Percentiles rank a stretch among this genome's conserved stretches.
phyloP scores from a whole-genome alignment of 2,797 vertebrate genomes.

The Manis javanica region DNA sequence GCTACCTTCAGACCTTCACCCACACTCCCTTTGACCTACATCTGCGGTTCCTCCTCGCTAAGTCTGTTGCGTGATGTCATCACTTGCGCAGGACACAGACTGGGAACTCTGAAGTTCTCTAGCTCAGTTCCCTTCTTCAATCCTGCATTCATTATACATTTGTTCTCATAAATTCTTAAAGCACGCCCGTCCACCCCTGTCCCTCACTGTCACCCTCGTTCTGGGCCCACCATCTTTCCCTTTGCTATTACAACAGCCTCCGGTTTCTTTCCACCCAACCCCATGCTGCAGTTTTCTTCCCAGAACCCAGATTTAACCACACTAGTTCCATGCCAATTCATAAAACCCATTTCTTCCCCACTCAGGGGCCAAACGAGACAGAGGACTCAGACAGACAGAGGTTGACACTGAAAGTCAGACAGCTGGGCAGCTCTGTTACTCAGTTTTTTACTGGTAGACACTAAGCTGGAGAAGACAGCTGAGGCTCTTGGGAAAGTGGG shows the following conservation, averaged over 20 bases:
- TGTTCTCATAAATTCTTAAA: neutral
- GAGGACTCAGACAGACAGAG: neutral
- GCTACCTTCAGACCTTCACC: neutral
- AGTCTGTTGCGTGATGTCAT: too few relatives aligned
- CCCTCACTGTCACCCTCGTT: neutral
- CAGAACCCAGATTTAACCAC: neutral
- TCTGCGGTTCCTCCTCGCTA: neutral
- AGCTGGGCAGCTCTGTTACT: too few relatives aligned
- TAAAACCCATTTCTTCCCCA: neutral
- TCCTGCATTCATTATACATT: neutral
- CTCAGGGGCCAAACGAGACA: neutral
- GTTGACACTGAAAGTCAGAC: neutral
- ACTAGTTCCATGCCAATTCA: neutral
- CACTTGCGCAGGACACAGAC: too few relatives aligned
- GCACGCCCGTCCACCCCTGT: neutral
- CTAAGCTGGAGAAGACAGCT: neutral
- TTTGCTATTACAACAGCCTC: neutral
- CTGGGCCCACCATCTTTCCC: neutral
- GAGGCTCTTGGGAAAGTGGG: neutral
- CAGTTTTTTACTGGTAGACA: too few relatives aligned
- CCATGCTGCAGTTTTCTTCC: neutral
- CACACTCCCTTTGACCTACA: neutral
- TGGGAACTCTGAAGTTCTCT: neutral
- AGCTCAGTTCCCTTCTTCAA: neutral
- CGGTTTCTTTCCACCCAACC: neutral